A percentile compares a stretch with the other conserved stretches of the same genome.
Evolutionary conservation across 2,113 vertebrate species (phyloP).

Genomic region (Clarias batrachus): DNA sequence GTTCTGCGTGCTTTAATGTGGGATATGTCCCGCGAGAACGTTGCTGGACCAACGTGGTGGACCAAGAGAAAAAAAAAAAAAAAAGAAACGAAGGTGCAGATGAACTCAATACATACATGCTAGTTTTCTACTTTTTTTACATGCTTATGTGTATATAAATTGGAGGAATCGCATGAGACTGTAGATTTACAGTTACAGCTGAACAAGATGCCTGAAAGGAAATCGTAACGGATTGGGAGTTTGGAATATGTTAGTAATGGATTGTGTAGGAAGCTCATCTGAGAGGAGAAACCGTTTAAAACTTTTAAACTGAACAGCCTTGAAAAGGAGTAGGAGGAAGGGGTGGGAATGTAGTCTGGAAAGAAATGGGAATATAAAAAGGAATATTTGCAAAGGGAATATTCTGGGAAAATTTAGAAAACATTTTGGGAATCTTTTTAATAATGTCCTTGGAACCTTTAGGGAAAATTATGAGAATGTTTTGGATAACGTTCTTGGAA

Average conservation of each 20-base stretch:
- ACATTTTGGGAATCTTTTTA: too few species aligned
- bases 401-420: too few species aligned
- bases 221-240: neutral
- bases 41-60: neutral
- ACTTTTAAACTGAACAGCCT: neutral
- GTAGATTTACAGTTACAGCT: neutral
- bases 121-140: neutral
- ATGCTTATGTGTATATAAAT: neutral
- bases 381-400: neutral
- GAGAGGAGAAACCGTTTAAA: neutral
- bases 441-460: too few species aligned
- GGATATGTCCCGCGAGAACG: constrained; percentile 67
- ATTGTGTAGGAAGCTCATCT: neutral
- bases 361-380: neutral
- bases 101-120: neutral
- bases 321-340: neutral
- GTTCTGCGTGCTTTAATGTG: constrained; percentile 70
- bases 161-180: neutral
- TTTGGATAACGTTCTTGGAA: too few species aligned
- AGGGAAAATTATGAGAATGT: too few species aligned
- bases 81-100: neutral
- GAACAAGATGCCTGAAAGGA: neutral
- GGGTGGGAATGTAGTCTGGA: neutral
- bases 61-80: neutral
- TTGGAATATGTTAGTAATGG: neutral